phyloP scores from a whole-genome alignment of 2,888 invertebrate genomes.

The Charanyca ferruginea region DNA sequence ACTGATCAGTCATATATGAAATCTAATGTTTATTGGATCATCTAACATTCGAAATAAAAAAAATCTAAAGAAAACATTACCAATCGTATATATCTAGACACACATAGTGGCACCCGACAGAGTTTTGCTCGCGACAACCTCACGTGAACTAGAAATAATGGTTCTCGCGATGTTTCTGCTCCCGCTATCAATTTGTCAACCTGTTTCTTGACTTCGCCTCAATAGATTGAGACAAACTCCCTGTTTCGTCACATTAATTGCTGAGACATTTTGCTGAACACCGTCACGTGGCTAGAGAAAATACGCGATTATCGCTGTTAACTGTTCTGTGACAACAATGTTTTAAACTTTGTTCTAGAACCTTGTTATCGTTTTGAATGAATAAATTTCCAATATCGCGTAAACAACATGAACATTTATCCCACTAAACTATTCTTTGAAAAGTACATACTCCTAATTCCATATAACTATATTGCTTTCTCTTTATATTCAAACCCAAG shows the following conservation, averaged over 20 bases:
- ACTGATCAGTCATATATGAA: neutral
- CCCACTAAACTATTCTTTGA: slow-evolving; percentile 5
- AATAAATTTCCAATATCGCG: slow-evolving; percentile 22
- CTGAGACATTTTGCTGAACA: slow-evolving; percentile 32
- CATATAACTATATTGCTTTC: slow-evolving; percentile 25
- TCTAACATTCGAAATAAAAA: neutral
- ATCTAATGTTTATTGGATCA: neutral
- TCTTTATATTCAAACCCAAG: slow-evolving; percentile 33
- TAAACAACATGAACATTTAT: slow-evolving; percentile 10
- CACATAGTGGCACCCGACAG: neutral
- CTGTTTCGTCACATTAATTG: slow-evolving; percentile 55
- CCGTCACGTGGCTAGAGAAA: slow-evolving; percentile 14
- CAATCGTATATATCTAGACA: neutral
- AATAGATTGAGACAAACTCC: slow-evolving; percentile 46
- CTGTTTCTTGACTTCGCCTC: slow-evolving; percentile 35
- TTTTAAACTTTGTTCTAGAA: slow-evolving; percentile 12
- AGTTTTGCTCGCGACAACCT: slow-evolving; percentile 35
- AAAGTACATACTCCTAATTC: slow-evolving; percentile 9
- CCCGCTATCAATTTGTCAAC: slow-evolving; percentile 57
- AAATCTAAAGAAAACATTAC: neutral
- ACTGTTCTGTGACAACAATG: slow-evolving; percentile 7
- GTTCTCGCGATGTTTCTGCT: slow-evolving; percentile 28
- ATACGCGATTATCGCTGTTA: slow-evolving; percentile 1
- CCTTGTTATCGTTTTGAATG: slow-evolving; percentile 12
- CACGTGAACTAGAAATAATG: slow-evolving; percentile 46